Evolutionary conservation across 1,140 invertebrate genomes (phyloP).

Genomic region (Cyclina sinensis): DNA sequence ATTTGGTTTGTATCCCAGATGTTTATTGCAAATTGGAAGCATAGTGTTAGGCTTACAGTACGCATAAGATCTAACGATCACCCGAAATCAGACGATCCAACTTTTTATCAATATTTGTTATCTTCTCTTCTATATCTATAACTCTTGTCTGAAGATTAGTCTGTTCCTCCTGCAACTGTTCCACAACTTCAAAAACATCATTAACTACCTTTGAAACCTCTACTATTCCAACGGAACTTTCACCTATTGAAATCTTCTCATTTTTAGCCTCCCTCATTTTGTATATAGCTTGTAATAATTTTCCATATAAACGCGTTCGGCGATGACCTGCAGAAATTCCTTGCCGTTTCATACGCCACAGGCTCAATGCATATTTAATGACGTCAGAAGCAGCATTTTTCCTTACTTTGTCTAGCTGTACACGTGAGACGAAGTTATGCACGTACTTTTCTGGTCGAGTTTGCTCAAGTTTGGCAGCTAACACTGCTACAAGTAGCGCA

Average conservation of each 20-base stretch:
- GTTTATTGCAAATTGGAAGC: not conserved
- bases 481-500: constrained; percentile 83
- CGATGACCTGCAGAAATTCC: constrained; percentile 36
- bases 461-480: constrained; percentile 81
- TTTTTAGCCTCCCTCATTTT: constrained; percentile 77
- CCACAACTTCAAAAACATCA: constrained; percentile 73
- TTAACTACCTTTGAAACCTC: constrained; percentile 75
- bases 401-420: constrained; percentile 76
- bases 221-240: constrained; percentile 76
- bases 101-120: constrained; percentile 56
- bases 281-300: constrained; percentile 73
- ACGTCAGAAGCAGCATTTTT: constrained; percentile 79
- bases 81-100: constrained; percentile 36
- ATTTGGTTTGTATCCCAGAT: not conserved
- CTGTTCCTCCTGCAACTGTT: constrained; percentile 70
- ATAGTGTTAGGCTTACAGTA: not conserved
- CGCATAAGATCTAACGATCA: not conserved
- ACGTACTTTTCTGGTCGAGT: constrained; percentile 81
- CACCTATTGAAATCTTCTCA: constrained; percentile 75
- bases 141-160: constrained; percentile 68
- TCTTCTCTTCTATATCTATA: constrained; percentile 66
- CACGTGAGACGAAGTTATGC: constrained; percentile 77
- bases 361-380: constrained; percentile 78
- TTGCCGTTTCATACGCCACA: constrained; percentile 73
- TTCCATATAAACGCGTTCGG: constrained; percentile 74